These are phyloP conservation scores for Podarcis siculus DNA, from an alignment of 2,797 vertebrate genomes.

Conservation along the genomic window DNA sequence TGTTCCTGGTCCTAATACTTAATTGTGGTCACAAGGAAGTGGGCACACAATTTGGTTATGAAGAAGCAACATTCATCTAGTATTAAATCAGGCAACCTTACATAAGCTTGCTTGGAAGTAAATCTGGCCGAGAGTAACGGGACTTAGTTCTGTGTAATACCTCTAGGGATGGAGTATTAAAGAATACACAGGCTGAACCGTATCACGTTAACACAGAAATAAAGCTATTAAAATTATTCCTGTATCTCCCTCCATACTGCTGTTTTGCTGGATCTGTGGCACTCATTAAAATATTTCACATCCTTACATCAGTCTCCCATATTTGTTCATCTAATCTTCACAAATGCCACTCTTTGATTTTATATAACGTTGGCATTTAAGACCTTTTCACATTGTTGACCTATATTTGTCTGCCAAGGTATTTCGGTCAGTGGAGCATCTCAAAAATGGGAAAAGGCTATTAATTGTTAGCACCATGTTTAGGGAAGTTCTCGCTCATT, in stretches of 20 bases:
- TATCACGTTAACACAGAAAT: background rate
- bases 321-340: background rate
- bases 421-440: background rate
- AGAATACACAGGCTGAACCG: background rate
- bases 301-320: background rate
- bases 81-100: background rate
- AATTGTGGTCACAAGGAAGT: slow-evolving; percentile 40
- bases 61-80: slow-evolving; percentile 24
- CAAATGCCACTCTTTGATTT: background rate
- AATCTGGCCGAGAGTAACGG: background rate
- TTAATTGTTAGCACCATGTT: background rate
- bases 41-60: background rate
- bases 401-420: slow-evolving; percentile 5
- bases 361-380: background rate
- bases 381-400: background rate
- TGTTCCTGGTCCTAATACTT: background rate
- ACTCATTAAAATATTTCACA: background rate
- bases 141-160: background rate
- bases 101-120: background rate
- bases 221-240: background rate
- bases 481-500: background rate
- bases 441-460: background rate
- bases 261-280: background rate
- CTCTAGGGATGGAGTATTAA: background rate
- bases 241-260: background rate